Percentiles rank a stretch among this genome's conserved stretches.
phyloP scores from a whole-genome alignment of 2,797 vertebrate species.

The Diplodus puntazzo region DNA sequence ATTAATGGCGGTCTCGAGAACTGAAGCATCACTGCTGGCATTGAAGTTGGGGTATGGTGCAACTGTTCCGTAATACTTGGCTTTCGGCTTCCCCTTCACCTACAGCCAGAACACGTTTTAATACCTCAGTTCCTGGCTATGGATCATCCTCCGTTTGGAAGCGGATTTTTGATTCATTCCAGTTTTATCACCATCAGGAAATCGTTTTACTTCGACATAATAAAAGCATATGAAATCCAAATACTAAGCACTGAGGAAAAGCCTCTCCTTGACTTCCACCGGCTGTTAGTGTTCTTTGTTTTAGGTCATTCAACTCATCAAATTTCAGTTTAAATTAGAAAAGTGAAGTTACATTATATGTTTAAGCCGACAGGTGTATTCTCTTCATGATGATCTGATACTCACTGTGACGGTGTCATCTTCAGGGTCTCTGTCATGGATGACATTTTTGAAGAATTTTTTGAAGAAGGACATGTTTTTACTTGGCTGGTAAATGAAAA shows the following conservation, averaged over 20 bases:
- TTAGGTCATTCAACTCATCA: background rate
- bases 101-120: constrained; percentile 23
- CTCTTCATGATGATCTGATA: background rate
- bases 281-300: background rate
- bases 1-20: constrained; percentile 88
- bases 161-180: background rate
- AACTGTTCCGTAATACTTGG: constrained; percentile 82
- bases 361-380: background rate
- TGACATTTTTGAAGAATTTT: constrained; percentile 77
- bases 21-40: constrained; percentile 84
- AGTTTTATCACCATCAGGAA: background rate
- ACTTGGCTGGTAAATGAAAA: background rate
- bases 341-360: background rate
- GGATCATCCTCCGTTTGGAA: background rate
- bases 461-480: constrained; percentile 87
- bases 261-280: background rate
- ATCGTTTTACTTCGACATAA: background rate
- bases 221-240: background rate
- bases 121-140: background rate
- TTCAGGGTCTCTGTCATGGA: constrained; percentile 45
- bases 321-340: too few species aligned
- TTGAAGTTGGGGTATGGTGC: constrained; percentile 85
- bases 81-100: constrained; percentile 59
- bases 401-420: constrained; percentile 60
- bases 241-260: background rate